These are phyloP conservation scores for Chaunax sp. DNA, from an alignment of 2,797 vertebrate genomes.

Conservation along the genomic window DNA sequence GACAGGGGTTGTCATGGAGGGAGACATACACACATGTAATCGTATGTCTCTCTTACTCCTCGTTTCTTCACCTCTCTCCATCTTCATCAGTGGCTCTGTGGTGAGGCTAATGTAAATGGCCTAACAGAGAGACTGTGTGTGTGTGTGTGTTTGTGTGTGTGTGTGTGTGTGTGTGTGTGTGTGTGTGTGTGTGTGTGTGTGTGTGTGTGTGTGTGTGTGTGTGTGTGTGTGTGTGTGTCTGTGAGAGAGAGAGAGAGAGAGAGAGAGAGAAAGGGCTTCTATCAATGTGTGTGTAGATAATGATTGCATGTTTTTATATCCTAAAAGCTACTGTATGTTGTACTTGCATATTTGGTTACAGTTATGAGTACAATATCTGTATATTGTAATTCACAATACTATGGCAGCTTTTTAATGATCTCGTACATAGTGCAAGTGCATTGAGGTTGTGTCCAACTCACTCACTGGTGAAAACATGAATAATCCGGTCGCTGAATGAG, in stretches of 20 bases:
- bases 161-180: not conserved
- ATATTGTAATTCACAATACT: too few species aligned
- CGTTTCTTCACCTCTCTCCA: slow-evolving; percentile 23
- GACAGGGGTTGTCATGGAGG: slow-evolving; percentile 7
- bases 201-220: slow-evolving; percentile 32
- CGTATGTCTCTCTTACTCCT: slow-evolving; percentile 20
- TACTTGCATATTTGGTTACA: slow-evolving; percentile 16
- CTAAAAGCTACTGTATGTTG: not conserved
- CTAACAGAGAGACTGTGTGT: slow-evolving; percentile 19
- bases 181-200: slow-evolving; percentile 48
- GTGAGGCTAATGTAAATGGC: too few species aligned
- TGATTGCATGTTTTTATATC: slow-evolving; percentile 13
- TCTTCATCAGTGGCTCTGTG: slow-evolving; percentile 46
- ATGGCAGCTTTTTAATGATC: too few species aligned
- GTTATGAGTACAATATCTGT: not conserved
- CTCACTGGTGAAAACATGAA: too few species aligned
- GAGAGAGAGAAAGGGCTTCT: not conserved
- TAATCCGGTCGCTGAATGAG: too few species aligned
- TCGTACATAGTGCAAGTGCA: too few species aligned
- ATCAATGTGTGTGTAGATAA: slow-evolving; percentile 14
- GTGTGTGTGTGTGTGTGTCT: slow-evolving; percentile 11
- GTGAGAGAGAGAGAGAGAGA: not conserved
- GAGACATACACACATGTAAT: slow-evolving; percentile 4
- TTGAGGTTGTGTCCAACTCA: too few species aligned
- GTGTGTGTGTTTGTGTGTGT: slow-evolving; percentile 21